These are phyloP conservation scores for Cydia amplana DNA, from an alignment of 1,140 invertebrate genomes.

Conservation along the genomic window DNA sequence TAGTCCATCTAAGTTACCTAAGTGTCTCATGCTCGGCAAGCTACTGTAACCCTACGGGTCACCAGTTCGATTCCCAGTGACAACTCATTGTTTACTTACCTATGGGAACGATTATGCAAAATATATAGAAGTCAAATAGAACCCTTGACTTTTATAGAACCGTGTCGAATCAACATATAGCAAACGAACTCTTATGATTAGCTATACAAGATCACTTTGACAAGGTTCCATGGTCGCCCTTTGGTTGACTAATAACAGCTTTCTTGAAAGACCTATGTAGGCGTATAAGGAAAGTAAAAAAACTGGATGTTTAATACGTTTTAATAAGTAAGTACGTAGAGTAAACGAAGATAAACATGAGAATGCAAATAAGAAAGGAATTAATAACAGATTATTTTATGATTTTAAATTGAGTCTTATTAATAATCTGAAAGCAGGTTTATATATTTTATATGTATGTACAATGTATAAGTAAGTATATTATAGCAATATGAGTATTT, in stretches of 20 bases:
- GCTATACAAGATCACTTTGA: background rate
- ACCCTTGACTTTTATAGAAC: background rate
- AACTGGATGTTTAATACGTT: background rate
- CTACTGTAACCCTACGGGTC: background rate
- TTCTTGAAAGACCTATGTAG: background rate
- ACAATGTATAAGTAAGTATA: too few relatives aligned
- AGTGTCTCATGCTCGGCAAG: background rate
- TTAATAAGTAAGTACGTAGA: background rate
- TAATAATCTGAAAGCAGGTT: too few relatives aligned
- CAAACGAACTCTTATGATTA: background rate
- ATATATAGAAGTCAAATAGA: background rate
- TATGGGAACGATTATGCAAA: background rate
- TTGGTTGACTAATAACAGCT: background rate
- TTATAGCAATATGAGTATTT: too few relatives aligned
- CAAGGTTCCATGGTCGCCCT: background rate
- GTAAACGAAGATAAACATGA: too few relatives aligned
- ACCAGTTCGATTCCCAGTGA: background rate
- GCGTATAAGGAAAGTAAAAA: background rate
- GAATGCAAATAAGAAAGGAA: too few relatives aligned
- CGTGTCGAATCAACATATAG: background rate
- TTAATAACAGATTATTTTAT: too few relatives aligned
- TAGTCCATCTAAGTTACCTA: too few relatives aligned
- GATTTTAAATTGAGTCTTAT: too few relatives aligned
- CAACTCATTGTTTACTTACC: too few relatives aligned
- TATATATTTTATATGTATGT: too few relatives aligned